Percentiles rank a stretch among this genome's conserved stretches.
These are phyloP conservation scores for Atherinosoma microstoma DNA, from an alignment of 2,797 vertebrate genomes.

Conservation along the genomic window DNA sequence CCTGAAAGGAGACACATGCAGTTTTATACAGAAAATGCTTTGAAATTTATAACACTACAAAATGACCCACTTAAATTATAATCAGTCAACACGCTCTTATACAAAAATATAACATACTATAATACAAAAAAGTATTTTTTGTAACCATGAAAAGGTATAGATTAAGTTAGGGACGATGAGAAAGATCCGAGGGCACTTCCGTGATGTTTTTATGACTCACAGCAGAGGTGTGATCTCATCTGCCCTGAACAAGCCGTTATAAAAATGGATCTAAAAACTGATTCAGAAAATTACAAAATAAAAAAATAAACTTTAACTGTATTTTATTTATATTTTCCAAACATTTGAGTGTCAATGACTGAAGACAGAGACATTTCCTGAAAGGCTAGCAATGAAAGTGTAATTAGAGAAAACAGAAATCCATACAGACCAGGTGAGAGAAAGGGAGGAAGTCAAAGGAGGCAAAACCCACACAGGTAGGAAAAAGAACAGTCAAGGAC, in stretches of 20 bases:
- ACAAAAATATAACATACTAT: background rate
- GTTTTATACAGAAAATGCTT: background rate
- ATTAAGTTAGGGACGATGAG: background rate
- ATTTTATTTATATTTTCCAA: constrained; percentile 63
- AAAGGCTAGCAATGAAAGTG: constrained; percentile 23
- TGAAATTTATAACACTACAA: background rate
- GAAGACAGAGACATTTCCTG: constrained; percentile 17
- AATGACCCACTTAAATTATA: background rate
- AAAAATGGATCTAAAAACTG: background rate
- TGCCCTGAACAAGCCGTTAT: background rate
- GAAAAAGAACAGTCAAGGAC: constrained; percentile 43
- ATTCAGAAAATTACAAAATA: background rate
- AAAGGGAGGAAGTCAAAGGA: constrained; percentile 81
- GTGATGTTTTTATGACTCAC: constrained; percentile 34
- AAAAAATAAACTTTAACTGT: too few species aligned
- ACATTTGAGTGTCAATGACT: constrained; percentile 51
- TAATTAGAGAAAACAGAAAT: constrained; percentile 35
- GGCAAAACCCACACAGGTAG: constrained; percentile 57
- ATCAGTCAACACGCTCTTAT: background rate
- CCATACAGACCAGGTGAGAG: constrained; percentile 54
- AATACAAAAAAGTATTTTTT: background rate
- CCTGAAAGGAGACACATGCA: background rate
- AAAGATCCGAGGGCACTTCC: background rate
- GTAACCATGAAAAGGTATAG: background rate
- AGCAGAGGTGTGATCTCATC: constrained; percentile 10